These are phyloP conservation scores for Apocrypta bakeri DNA, from an alignment of 1,140 invertebrate species.

Conservation along the genomic window DNA sequence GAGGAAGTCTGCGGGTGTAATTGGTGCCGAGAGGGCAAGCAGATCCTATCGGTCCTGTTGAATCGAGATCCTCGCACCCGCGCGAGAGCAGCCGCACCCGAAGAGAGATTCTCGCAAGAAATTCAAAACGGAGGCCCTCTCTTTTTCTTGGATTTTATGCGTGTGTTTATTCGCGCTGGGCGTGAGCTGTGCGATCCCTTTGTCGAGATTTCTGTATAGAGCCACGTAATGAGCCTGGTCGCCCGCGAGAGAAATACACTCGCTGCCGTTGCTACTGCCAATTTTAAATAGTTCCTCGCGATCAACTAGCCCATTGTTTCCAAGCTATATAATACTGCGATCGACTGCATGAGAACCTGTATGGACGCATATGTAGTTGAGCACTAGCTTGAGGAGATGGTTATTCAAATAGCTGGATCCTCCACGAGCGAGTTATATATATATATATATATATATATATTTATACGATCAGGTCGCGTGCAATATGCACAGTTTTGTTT, in stretches of 20 bases:
- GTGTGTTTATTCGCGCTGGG: conserved; percentile 2
- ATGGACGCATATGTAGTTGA: too few species aligned
- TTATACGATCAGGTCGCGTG: too few species aligned
- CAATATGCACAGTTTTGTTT: background rate
- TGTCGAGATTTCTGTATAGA: conserved; percentile 17
- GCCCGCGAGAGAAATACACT: background rate
- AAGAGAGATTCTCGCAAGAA: conserved; percentile 21
- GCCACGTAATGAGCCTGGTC: conserved; percentile 26
- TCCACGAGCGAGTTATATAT: background rate
- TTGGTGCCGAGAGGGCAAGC: conserved; percentile 17
- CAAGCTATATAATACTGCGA: too few species aligned
- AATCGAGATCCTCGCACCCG: conserved; percentile 42
- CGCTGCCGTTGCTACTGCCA: background rate
- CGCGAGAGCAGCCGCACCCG: conserved; percentile 19
- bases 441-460: background rate
- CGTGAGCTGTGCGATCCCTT: conserved; percentile 1
- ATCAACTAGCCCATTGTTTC: background rate
- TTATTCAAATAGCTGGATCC: background rate
- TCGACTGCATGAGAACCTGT: background rate
- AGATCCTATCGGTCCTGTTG: conserved; percentile 38
- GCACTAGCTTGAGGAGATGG: too few species aligned
- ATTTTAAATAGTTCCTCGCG: conserved; percentile 26
- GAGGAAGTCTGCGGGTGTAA: conserved; percentile 42
- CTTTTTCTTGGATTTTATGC: background rate
- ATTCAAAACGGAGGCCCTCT: conserved; percentile 33